Conservation (phyloP, 2,888 invertebrate species). For the Thymelicus acteon region DNA sequence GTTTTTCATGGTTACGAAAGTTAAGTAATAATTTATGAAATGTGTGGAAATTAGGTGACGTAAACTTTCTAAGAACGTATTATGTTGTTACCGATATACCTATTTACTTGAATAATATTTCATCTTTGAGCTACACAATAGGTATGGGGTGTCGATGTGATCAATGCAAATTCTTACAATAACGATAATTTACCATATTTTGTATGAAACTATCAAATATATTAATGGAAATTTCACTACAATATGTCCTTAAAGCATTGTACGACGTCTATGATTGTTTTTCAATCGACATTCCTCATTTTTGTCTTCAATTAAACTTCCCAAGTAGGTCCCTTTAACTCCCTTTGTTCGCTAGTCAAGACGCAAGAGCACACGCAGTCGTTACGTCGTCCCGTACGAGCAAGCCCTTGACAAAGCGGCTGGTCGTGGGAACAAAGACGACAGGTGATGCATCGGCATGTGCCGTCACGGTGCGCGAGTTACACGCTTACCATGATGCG, state of each 20-base stretch:
- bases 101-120: neutral
- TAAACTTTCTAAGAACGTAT: neutral
- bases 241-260: no score
- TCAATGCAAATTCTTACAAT: no score
- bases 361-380: constrained; percentile 5
- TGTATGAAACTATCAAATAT: no score
- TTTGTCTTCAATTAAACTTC: neutral
- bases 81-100: neutral
- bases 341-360: neutral
- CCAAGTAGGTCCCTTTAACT: neutral
- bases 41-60: neutral
- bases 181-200: no score
- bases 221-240: no score
- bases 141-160: no score
- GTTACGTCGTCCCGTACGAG: constrained; percentile 22
- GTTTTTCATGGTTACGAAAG: neutral
- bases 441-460: constrained; percentile 67
- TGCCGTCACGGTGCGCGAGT: constrained; percentile 48
- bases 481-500: constrained; percentile 6
- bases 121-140: no score
- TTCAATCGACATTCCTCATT: no score
- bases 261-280: no score
- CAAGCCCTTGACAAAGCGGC: constrained; percentile 38
- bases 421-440: constrained; percentile 69
- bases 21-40: constrained; percentile 5